Conservation (phyloP, 1,140 invertebrate species). For the Euglossa dilemma region DNA sequence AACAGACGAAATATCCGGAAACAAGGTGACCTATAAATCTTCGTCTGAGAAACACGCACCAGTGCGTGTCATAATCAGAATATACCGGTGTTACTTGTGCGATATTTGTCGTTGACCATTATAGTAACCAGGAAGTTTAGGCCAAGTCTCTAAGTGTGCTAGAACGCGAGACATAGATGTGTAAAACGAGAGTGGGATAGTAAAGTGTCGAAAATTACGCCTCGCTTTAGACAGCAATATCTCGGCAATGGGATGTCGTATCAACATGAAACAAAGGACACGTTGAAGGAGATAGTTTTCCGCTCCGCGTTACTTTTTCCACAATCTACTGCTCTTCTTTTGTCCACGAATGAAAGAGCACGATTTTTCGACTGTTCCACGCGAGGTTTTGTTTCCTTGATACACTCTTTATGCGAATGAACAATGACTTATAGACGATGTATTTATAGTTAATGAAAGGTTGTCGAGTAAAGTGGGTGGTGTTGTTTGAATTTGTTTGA, state of each 20-base stretch:
- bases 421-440: not conserved
- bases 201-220: conserved; percentile 4
- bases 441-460: not conserved
- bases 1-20: not conserved
- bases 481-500: not conserved
- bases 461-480: not conserved
- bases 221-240: not conserved
- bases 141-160: not conserved
- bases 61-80: too few species aligned
- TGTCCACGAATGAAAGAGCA: not conserved
- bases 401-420: too few species aligned
- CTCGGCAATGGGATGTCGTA: not conserved
- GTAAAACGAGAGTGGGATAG: not conserved
- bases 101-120: not conserved
- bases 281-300: not conserved
- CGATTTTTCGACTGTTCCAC: not conserved
- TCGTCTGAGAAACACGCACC: not conserved
- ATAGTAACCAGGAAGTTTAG: not conserved
- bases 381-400: not conserved
- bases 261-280: not conserved
- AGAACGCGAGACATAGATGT: not conserved
- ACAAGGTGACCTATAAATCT: not conserved
- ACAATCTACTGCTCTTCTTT: not conserved
- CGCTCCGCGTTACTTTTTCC: not conserved
- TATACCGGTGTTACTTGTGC: not conserved